phyloP scores from a whole-genome alignment of 92 coral and sea anemone genomes.

The Meandrina meandrites region DNA sequence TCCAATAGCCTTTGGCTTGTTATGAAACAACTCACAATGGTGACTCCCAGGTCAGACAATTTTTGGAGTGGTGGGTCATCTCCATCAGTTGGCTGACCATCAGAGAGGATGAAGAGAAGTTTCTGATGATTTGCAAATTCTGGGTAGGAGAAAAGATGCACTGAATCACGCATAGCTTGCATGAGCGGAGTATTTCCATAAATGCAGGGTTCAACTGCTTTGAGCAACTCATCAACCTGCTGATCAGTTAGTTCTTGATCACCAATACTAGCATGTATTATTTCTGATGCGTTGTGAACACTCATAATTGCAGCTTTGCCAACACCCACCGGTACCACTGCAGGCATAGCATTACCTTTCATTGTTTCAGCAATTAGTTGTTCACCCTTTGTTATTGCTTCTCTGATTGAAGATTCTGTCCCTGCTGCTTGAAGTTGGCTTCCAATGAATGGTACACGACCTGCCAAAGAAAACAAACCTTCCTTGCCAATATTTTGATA shows the following conservation, averaged over 20 bases:
- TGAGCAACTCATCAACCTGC: constrained; percentile 42
- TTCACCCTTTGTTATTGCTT: constrained; percentile 39
- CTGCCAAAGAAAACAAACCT: no score
- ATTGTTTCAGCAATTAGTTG: not conserved
- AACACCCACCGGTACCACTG: not conserved
- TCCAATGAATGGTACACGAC: no score
- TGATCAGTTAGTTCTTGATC: constrained; percentile 46
- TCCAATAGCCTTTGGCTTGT: constrained; percentile 8
- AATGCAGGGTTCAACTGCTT: constrained; percentile 50
- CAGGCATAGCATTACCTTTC: no score
- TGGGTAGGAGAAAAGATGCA: constrained; percentile 22
- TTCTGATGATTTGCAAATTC: constrained; percentile 35
- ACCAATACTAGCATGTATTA: constrained; percentile 51
- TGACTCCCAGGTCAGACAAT: constrained; percentile 31
- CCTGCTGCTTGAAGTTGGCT: not conserved
- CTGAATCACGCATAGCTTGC: constrained; percentile 23
- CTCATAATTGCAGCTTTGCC: constrained; percentile 38
- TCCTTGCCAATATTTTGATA: not conserved
- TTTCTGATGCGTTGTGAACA: constrained; percentile 51
- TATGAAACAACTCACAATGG: constrained; percentile 53
- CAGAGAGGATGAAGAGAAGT: constrained; percentile 59
- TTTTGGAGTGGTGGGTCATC: not conserved
- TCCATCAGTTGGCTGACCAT: constrained; percentile 61
- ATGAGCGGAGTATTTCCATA: constrained; percentile 61
- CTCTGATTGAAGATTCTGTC: constrained; percentile 12